Evolutionary conservation across 2,113 vertebrate genomes (phyloP), one percentile per base, ranked within the genome.

Genomic region (Cynopterus brachyotis): DNA sequence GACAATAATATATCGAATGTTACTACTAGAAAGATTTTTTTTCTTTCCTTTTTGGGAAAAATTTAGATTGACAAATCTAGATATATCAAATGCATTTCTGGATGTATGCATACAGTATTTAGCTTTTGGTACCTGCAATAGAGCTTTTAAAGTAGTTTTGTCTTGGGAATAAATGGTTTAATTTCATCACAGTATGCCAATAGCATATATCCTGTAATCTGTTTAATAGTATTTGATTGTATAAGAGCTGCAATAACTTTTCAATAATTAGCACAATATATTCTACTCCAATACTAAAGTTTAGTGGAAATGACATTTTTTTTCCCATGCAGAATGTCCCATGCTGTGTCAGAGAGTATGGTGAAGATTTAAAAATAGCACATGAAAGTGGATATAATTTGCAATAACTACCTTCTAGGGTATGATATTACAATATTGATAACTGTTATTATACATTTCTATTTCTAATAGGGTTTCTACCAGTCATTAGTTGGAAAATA

Each of bases 131-230:
- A 64, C 53, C 53, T 40, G 83, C 26, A 78, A 47, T 1, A 72
- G 24, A 28, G 13, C 47, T 78, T 96, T 87, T 45, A 72, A 64
- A 78, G 55, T 59, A 86, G 28, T 92, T 90, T 75, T 40, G 57
- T 90, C 22, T 79, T 84, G 42, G 64, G 50, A 93, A 96, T 20
- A 37, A 91, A 88, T 91, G 62, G 50, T 35, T 97, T 79, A 94
- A 79, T 96, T 35, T 35, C 10, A 55, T 62, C 62, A 30, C n/a
- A 57, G 50, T 85, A 42, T 53, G n/a, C 69, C 90, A 88, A 64
- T 60, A 57, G 26, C 24, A 12, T 70, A 53, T 69, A 66, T 28
- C 8, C 59, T 22, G 60, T 42, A 67, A 60, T 94, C 47, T 67
- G 45, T 76, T 75, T 53, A 93, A 85, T 50, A 55, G 73, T 35